Evolutionary conservation across 2,888 invertebrate genomes (phyloP), one percentile per base, ranked within the genome.

Genomic region (Eupeodes luniger): DNA sequence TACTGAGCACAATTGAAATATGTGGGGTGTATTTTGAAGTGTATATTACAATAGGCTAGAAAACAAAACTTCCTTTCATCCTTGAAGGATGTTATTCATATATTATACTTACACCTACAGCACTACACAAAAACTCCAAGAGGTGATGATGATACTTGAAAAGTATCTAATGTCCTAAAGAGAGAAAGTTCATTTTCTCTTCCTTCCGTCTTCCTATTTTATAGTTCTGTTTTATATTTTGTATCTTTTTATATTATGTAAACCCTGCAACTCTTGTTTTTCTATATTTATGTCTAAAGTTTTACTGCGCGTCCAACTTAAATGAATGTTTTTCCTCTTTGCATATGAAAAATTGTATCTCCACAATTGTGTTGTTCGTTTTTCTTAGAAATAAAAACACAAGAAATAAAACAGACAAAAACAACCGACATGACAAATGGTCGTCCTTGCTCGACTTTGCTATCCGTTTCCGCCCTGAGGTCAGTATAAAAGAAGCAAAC

Each of bases 41-140:
- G 11, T 36, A n/a, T 51, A n/a, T 51, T 51, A 53, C 36, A 78
- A 7, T 59, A 72, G 66, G 51, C 69, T 75, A 27, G 14, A 61
- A 67, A 57, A 59, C 64, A 47, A 79, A 27, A 27, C 27, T 27
- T 27, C 27, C 27, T 27, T 75, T 75, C 34, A 64, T 82, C 69
- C 61, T 74, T 80, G 72, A 74, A 85, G 77, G 51, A 85, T 81
- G 62, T 74, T 81, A 57, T 78, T 69, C 81, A 78, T 75, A 80
- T 64, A 55, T 19, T 2, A 27, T 27, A 79, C 61, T 79, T 69
- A 79, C 55, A 74, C 62, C 14, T 40, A 40, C 40, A 27, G 27
- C 27, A 40, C 51, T 51, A 5, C 51, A 51, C 5, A 40, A 40
- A 40, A 40, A 47, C 74, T 62, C 16, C 12, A 49, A 14, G 53